These are phyloP conservation scores for Zelostemma sp. DNA, from an alignment of 1,140 invertebrate species.

Conservation along the genomic window DNA sequence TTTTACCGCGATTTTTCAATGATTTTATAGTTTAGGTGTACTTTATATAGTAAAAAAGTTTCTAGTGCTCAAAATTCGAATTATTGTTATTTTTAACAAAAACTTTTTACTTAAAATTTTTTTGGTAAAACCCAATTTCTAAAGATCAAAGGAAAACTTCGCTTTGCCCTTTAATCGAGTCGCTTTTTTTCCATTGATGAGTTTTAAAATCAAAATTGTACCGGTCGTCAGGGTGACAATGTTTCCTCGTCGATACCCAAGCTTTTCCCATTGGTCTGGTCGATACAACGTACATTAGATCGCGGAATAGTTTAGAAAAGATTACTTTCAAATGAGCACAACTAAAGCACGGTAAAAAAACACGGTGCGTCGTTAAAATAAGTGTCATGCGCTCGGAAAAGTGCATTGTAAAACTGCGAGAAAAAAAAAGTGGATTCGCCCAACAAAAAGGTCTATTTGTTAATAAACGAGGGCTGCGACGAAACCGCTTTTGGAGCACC, in stretches of 20 bases:
- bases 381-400: background rate
- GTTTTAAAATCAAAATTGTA: slow-evolving; percentile 9
- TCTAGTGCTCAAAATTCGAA: no score
- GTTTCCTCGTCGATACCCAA: slow-evolving; percentile 7
- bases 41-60: no score
- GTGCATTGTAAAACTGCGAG: background rate
- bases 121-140: no score
- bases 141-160: no score
- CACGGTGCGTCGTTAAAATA: background rate
- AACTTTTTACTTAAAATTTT: no score
- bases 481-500: no score
- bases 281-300: slow-evolving; percentile 23
- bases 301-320: slow-evolving; percentile 9
- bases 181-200: no score
- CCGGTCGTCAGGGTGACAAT: slow-evolving; percentile 15
- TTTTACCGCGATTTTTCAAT: no score
- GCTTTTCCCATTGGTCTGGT: slow-evolving; percentile 25
- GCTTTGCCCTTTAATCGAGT: no score
- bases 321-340: background rate
- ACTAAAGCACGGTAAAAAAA: background rate
- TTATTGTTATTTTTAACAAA: no score
- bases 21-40: no score
- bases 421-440: background rate
- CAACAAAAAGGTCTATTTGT: background rate
- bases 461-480: background rate